Percentiles rank a stretch among this genome's conserved stretches.
These are phyloP conservation scores for Machimus atricapillus DNA, from an alignment of 2,888 invertebrate species.

Conservation along the genomic window DNA sequence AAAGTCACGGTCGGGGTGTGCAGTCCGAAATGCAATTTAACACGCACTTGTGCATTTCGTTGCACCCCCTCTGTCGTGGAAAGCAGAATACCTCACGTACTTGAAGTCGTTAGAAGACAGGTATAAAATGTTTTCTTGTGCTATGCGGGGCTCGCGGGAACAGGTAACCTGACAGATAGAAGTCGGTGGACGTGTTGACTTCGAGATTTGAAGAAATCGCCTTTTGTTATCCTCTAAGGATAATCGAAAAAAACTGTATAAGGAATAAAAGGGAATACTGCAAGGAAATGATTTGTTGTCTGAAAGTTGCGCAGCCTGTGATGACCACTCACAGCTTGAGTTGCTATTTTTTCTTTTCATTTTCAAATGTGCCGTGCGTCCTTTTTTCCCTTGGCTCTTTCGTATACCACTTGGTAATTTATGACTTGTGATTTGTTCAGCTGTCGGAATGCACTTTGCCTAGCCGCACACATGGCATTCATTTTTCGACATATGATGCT, in stretches of 20 bases:
- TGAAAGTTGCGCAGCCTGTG: slow-evolving; percentile 43
- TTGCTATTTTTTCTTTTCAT: slow-evolving; percentile 19
- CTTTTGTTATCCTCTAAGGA: neutral
- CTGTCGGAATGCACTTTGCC: slow-evolving; percentile 31
- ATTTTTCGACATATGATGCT: slow-evolving; percentile 13
- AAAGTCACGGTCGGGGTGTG: neutral
- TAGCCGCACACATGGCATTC: slow-evolving; percentile 24
- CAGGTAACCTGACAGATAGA: neutral
- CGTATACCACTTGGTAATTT: neutral
- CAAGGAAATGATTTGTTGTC: slow-evolving; percentile 37
- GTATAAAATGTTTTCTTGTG: slow-evolving; percentile 4
- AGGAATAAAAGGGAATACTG: neutral
- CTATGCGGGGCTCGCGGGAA: neutral
- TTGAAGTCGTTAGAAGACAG: slow-evolving; percentile 1
- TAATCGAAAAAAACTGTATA: neutral
- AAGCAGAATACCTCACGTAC: neutral
- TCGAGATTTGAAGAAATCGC: neutral
- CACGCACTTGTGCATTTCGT: slow-evolving; percentile 31
- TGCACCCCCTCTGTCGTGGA: neutral
- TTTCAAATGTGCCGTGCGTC: neutral
- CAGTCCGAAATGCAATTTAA: slow-evolving; percentile 22
- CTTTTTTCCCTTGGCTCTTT: neutral
- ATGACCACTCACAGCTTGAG: slow-evolving; percentile 36
- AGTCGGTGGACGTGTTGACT: slow-evolving; percentile 13
- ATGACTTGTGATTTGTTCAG: slow-evolving; percentile 37